Conservation (phyloP, 2,113 vertebrate species). For the Phalacrocorax carbo region DNA sequence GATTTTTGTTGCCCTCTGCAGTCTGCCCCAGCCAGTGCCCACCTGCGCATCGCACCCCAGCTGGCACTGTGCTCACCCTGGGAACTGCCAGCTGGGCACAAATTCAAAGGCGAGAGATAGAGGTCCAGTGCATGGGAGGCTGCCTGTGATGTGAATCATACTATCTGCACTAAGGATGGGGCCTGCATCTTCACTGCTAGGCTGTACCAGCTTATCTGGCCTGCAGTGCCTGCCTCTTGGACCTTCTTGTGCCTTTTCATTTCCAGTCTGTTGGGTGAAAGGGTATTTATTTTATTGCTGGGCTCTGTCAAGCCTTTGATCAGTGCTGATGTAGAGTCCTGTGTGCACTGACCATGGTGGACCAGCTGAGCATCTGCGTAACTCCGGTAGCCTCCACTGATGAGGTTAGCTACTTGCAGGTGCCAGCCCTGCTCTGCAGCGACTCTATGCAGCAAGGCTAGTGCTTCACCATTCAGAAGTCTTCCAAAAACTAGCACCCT, state of each 20-base stretch:
- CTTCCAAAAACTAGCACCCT: not conserved
- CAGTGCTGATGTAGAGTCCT: not conserved
- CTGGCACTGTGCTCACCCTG: not conserved
- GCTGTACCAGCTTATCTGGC: not conserved
- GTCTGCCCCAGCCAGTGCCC: not conserved
- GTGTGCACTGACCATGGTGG: fast-evolving
- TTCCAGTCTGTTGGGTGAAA: not conserved
- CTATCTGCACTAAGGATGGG: not conserved
- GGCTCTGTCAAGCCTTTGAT: not conserved
- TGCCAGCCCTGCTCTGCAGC: not conserved
- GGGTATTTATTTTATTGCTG: not conserved
- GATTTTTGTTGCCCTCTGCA: not conserved
- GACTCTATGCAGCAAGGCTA: not conserved
- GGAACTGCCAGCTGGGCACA: not conserved
- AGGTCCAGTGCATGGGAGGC: not conserved
- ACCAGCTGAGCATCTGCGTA: not conserved
- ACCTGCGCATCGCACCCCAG: not conserved
- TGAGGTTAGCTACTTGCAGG: not conserved
- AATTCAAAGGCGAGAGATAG: not conserved
- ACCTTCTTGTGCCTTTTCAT: not conserved
- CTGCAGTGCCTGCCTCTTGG: not conserved
- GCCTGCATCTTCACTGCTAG: not conserved
- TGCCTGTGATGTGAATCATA: constrained; percentile 24
- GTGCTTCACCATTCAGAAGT: not conserved
- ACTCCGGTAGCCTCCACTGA: not conserved